phyloP scores from a whole-genome alignment of 2,888 invertebrate species.

The Macrosoma leucophasiata region DNA sequence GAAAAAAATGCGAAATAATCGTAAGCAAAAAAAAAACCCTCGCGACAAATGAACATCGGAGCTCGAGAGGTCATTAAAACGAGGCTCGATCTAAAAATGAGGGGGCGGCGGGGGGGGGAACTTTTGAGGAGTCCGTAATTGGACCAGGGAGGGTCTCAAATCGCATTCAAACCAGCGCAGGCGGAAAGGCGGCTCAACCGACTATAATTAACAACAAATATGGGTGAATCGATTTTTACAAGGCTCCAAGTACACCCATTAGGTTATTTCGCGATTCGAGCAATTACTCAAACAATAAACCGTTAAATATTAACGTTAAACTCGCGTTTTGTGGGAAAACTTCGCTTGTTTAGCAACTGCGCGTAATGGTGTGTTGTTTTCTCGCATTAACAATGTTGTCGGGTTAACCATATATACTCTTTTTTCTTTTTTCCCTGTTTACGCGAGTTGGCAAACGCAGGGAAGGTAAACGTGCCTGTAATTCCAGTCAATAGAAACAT shows the following conservation, averaged over 20 bases:
- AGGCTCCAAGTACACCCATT: conserved; percentile 48
- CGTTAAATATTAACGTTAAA: conserved; percentile 63
- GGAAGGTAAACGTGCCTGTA: conserved; percentile 51
- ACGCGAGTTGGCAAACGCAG: conserved; percentile 56
- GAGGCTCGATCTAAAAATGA: conserved; percentile 71
- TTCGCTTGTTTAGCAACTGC: conserved; percentile 64
- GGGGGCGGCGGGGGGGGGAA: conserved; percentile 48
- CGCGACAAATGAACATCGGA: conserved; percentile 74
- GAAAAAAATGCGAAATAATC: conserved; percentile 63
- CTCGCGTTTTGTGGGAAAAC: conserved; percentile 64
- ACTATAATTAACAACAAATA: conserved; percentile 75
- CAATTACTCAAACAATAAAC: conserved; percentile 63
- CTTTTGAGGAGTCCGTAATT: conserved; percentile 71
- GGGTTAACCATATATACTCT: conserved; percentile 36
- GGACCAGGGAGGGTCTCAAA: conserved; percentile 73
- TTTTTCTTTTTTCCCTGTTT: conserved; percentile 56
- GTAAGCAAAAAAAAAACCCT: conserved; percentile 64
- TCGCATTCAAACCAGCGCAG: conserved; percentile 68
- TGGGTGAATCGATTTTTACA: conserved; percentile 70
- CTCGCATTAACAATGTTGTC: conserved; percentile 45
- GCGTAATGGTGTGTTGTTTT: conserved; percentile 50
- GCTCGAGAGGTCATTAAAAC: conserved; percentile 74
- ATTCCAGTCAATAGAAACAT: conserved; percentile 47
- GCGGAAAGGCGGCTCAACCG: conserved; percentile 73
- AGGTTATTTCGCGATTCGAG: conserved; percentile 53